Percentiles rank a stretch among this genome's conserved stretches.
These are phyloP conservation scores for Hylyphantes graminicola DNA, from an alignment of 1,140 invertebrate genomes.

Conservation along the genomic window DNA sequence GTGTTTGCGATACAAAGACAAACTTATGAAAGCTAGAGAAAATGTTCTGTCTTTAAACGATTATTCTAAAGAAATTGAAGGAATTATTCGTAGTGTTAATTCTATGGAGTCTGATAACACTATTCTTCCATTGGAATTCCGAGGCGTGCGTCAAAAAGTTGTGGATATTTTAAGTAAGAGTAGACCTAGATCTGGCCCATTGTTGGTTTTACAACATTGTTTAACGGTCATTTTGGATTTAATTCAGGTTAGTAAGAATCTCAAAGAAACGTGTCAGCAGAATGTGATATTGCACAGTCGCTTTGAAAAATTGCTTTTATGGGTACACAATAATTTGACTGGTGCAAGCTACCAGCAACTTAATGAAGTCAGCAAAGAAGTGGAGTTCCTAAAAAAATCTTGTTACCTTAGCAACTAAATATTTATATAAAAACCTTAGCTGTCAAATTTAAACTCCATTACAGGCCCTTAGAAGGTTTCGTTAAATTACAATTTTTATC, in stretches of 20 bases:
- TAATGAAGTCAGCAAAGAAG: background rate
- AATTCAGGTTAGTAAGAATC: background rate
- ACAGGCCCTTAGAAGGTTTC: too few species aligned
- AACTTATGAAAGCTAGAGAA: conserved; percentile 11
- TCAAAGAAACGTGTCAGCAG: background rate
- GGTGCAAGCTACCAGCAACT: conserved; percentile 40
- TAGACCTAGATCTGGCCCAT: background rate
- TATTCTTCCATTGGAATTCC: conserved; percentile 4
- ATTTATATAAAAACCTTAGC: too few species aligned
- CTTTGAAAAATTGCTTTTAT: conserved; percentile 27
- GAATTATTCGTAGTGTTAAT: background rate
- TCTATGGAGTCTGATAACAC: background rate
- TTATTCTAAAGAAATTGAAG: background rate
- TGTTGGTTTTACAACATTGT: conserved; percentile 11
- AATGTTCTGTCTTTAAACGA: background rate
- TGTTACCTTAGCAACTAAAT: too few species aligned
- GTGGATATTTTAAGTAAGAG: background rate
- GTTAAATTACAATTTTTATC: too few species aligned
- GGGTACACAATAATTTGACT: conserved; percentile 22
- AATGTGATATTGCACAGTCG: background rate
- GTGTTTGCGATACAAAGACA: conserved; percentile 11
- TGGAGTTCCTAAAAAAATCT: conserved; percentile 4
- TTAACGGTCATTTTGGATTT: background rate
- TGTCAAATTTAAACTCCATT: too few species aligned
- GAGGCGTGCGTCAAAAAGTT: background rate